Base-by-base conservation (phyloP, 2,113 vertebrate genomes). In the Willisornis vidua region DNA sequence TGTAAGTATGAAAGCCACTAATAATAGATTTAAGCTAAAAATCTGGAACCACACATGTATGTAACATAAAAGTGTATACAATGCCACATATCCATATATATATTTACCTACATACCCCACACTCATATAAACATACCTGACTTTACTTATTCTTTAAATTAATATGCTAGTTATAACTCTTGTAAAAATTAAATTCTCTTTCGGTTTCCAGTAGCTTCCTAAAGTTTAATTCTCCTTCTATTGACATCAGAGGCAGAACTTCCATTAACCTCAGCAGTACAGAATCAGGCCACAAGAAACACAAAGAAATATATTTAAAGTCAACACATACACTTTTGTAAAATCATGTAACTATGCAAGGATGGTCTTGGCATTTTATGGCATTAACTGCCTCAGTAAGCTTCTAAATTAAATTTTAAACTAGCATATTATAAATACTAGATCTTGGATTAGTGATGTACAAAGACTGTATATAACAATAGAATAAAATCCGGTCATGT, bases 1-100 rank as follows among this genome's bases (percentile, higher is more conserved):
- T 77, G 52, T 80, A 85, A 65, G 71, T 90, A 85, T 93, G 59
- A 88, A 95, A 93, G 61, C 55, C 68, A 93, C 28, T 85, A 96
- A 81, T 75, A 95, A 96, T 58, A 70, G 87, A 88, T 59, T 55
- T 26, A 67, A 95, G 45, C 65, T 92, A 82, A 94, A 90, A 86
- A 71, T 74, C 48, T 91, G 67, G 75, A 90, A 52, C 39, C 10
- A 58, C 31, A 72, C 24, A 73, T 74, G 77, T 35, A 94, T 58
- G 46, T 59, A 71, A 88, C 67, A 94, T 18, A 89, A 87, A 85
- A 85, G 70, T 59, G 65, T 58, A 65, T 91, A 73, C 19, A 54
- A 78, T 29, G 25, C 10, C 63, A 51, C 14, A 35, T 65, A 81
- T 63, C 75, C 48, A 73, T 43, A 51, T 61, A 43, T 57, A 31